Evolutionary conservation across 1,140 invertebrate species (phyloP).

Genomic region (Bathynomus jamesi): DNA sequence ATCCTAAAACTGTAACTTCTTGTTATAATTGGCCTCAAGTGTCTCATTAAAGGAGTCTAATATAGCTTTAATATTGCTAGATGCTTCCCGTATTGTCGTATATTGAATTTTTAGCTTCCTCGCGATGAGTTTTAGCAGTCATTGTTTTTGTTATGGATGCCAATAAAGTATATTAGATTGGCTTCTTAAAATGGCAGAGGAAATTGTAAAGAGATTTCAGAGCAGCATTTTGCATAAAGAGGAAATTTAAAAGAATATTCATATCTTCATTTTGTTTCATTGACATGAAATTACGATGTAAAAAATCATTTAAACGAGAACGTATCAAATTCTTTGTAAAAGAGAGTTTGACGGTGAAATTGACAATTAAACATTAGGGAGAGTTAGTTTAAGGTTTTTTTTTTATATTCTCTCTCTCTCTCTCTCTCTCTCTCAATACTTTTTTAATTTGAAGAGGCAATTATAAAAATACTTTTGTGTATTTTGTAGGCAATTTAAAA

Average conservation of each 20-base stretch:
- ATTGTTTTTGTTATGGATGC: not conserved
- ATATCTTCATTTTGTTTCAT: not conserved
- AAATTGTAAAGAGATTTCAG: not conserved
- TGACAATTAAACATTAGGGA: no score
- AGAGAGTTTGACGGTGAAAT: no score
- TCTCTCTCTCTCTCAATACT: no score
- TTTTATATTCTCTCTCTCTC: no score
- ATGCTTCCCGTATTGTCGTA: constrained; percentile 1
- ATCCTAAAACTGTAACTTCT: constrained; percentile 1
- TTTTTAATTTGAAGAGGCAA: no score
- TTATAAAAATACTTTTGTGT: no score
- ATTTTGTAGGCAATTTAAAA: no score
- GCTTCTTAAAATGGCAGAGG: not conserved
- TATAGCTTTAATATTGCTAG: constrained; percentile 1
- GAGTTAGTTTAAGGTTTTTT: no score
- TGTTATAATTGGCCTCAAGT: constrained; percentile 1
- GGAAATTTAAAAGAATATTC: not conserved
- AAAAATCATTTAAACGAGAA: no score
- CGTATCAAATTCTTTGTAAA: no score
- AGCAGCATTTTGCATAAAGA: not conserved
- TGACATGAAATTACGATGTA: no score
- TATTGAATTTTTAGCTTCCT: not conserved
- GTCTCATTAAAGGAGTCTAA: not conserved
- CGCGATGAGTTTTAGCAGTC: not conserved
- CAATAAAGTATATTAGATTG: not conserved